phyloP scores from a whole-genome alignment of 2,113 vertebrate genomes.

The Elanus axillaris region DNA sequence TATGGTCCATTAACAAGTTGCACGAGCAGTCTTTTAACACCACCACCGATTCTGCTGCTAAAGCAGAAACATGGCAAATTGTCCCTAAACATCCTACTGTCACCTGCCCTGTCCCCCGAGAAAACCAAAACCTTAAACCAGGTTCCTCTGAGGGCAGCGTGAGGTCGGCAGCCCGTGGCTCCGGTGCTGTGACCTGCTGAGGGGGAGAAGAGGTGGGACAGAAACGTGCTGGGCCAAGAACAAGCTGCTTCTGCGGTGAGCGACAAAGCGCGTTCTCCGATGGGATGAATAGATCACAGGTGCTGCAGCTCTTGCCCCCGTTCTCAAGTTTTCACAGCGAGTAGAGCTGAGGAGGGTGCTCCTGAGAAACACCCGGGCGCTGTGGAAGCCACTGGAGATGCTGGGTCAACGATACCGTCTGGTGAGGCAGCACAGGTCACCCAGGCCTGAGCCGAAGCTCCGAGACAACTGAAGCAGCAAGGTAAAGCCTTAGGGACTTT shows the following conservation, averaged over 20 bases:
- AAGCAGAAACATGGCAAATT: not conserved
- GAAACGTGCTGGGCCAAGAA: not conserved
- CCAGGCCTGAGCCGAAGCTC: not conserved
- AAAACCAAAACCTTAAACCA: not conserved
- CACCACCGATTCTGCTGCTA: not conserved
- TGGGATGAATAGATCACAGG: no score
- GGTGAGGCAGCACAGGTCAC: not conserved
- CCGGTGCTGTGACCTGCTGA: not conserved
- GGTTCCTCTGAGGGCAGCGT: not conserved
- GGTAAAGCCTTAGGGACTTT: not conserved
- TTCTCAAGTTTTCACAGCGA: not conserved
- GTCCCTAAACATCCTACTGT: not conserved
- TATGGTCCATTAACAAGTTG: not conserved
- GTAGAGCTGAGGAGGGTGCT: not conserved
- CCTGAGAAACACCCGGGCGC: not conserved
- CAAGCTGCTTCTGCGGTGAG: not conserved
- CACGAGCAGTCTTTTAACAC: not conserved
- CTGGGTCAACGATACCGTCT: not conserved
- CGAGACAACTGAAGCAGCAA: not conserved
- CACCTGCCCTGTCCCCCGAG: not conserved
- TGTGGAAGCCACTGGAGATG: not conserved
- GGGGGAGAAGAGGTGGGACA: not conserved
- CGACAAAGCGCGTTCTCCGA: accelerated
- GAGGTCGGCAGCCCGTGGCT: not conserved
- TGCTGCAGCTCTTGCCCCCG: not conserved